A percentile compares a stretch with the other conserved stretches of the same genome.
Conservation (phyloP, 2,113 vertebrate genomes). For the Pimephales promelas region DNA sequence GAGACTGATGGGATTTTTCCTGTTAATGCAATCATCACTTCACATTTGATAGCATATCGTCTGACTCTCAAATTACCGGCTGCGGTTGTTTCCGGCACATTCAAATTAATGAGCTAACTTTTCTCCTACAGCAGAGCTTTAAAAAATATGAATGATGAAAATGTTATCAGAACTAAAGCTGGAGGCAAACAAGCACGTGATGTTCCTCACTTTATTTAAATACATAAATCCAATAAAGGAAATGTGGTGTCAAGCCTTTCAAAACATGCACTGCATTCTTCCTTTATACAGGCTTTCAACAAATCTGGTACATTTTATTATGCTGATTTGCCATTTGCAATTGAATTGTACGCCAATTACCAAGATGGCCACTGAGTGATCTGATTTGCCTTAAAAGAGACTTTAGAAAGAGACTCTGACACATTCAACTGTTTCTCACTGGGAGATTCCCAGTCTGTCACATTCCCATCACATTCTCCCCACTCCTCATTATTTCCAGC, state of each 20-base stretch:
- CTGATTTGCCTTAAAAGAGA: background rate
- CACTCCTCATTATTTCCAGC: background rate
- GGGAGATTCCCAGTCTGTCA: slow-evolving; percentile 5
- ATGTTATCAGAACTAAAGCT: slow-evolving; percentile 14
- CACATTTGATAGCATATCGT: background rate
- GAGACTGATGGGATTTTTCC: background rate
- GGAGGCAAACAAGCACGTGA: background rate
- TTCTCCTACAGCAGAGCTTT: slow-evolving; percentile 3
- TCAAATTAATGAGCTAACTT: background rate
- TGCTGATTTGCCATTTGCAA: too few relatives aligned
- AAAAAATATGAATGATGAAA: background rate
- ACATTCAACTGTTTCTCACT: background rate
- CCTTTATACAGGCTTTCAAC: background rate
- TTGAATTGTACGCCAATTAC: background rate
- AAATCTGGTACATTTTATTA: background rate
- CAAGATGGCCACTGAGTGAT: background rate
- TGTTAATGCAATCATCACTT: background rate
- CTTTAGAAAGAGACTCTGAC: background rate
- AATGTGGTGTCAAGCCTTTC: background rate
- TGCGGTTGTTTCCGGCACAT: slow-evolving; percentile 12
- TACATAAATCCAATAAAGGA: background rate
- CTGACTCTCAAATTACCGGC: background rate
- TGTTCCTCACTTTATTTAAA: background rate
- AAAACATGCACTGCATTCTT: too few relatives aligned
- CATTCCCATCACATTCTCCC: background rate